Conservation (phyloP, 1,140 invertebrate species). For the Gonioctena quinquepunctata region DNA sequence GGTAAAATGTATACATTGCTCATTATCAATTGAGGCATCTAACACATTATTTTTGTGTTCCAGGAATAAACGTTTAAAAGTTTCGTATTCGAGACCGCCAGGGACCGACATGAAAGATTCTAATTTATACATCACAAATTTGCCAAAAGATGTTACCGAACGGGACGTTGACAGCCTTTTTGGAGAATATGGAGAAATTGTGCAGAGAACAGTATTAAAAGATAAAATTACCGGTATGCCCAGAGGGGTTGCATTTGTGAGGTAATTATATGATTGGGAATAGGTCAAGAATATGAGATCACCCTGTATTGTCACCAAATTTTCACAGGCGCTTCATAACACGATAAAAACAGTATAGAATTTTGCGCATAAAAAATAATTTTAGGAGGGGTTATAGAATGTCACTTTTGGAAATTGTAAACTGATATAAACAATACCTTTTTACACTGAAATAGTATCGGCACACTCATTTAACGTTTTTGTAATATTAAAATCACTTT, state of each 20-base stretch:
- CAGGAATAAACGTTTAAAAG: slow-evolving; percentile 65
- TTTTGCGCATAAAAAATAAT: no score
- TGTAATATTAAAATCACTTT: no score
- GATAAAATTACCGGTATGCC: slow-evolving; percentile 86
- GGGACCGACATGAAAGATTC: slow-evolving; percentile 93
- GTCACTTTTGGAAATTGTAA: no score
- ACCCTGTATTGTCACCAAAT: no score
- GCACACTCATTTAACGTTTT: no score
- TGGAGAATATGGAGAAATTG: slow-evolving; percentile 83
- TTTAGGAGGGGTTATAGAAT: no score
- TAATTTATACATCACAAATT: slow-evolving; percentile 91
- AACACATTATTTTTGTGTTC: slow-evolving; percentile 22
- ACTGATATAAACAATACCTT: no score
- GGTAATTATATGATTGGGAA: no score
- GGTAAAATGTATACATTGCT: slow-evolving; percentile 30
- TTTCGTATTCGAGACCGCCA: slow-evolving; percentile 88
- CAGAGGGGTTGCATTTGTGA: slow-evolving; percentile 89
- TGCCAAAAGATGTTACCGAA: slow-evolving; percentile 84
- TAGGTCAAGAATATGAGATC: no score
- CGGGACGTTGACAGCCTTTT: slow-evolving; percentile 83
- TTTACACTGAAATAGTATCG: no score
- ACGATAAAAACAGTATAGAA: no score
- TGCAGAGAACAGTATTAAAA: slow-evolving; percentile 86
- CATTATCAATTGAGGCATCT: background rate
- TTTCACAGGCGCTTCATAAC: no score